phyloP scores from a whole-genome alignment of 2,797 vertebrate genomes.

The Hoplostethus atlanticus region DNA sequence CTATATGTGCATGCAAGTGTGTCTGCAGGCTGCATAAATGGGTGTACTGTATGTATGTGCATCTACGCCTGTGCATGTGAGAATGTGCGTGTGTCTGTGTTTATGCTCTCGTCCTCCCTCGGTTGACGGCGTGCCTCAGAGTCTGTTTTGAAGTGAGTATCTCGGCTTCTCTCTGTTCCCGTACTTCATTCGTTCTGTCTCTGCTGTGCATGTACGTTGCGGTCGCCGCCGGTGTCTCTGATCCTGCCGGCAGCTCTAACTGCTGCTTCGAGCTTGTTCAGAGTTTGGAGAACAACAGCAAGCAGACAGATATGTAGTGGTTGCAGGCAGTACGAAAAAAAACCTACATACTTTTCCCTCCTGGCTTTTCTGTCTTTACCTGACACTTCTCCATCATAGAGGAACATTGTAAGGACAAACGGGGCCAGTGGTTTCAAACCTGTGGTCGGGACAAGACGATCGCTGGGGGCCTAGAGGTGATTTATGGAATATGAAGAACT shows the following conservation, averaged over 20 bases:
- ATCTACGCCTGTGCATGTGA: background rate
- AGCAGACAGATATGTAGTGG: constrained; percentile 8
- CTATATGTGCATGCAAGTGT: background rate
- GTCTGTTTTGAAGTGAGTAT: too few relatives aligned
- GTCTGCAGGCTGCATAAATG: background rate
- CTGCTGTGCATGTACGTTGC: too few relatives aligned
- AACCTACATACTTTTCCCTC: constrained; percentile 23
- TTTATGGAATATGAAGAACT: too few relatives aligned
- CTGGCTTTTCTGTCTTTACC: background rate
- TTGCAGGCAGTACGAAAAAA: constrained; percentile 36
- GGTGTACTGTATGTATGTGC: background rate
- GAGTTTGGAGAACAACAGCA: constrained; percentile 23
- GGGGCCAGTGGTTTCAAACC: background rate
- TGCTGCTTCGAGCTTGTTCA: constrained; percentile 22
- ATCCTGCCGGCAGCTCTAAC: constrained; percentile 31
- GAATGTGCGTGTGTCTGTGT: background rate
- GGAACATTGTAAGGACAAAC: background rate
- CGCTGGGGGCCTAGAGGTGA: too few relatives aligned
- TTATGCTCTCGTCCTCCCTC: background rate
- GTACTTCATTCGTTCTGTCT: too few relatives aligned
- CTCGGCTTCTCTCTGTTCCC: too few relatives aligned
- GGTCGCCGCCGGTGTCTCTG: constrained; percentile 10
- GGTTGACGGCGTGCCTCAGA: too few relatives aligned
- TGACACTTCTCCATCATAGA: constrained; percentile 26
- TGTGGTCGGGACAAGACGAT: background rate